Conservation (phyloP, 2,797 vertebrate genomes). For the Darevskia mixta region DNA sequence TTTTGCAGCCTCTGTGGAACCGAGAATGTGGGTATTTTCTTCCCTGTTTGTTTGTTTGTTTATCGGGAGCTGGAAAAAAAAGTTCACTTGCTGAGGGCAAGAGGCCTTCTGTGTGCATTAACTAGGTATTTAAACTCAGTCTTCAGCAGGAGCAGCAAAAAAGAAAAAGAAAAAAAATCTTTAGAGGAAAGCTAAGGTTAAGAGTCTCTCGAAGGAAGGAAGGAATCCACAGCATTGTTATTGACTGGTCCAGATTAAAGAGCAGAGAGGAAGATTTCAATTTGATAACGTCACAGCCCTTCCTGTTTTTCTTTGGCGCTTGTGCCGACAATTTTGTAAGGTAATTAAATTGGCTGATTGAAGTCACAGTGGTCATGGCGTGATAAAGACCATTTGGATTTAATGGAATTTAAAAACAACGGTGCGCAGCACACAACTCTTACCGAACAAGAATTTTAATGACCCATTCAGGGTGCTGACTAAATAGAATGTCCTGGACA, state of each 20-base stretch:
- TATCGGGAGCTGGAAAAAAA: slow-evolving; percentile 42
- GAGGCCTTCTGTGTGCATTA: slow-evolving; percentile 61
- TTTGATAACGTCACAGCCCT: slow-evolving; percentile 83
- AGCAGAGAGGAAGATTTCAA: slow-evolving; percentile 81
- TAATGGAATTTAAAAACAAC: slow-evolving; percentile 88
- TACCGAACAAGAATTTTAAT: slow-evolving; percentile 85
- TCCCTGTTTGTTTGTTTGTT: slow-evolving; percentile 34
- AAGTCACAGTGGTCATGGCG: slow-evolving; percentile 85
- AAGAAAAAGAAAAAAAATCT: slow-evolving; percentile 47
- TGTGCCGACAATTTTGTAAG: slow-evolving; percentile 84
- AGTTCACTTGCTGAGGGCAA: slow-evolving; percentile 54
- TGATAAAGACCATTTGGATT: slow-evolving; percentile 87
- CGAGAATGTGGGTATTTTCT: neutral
- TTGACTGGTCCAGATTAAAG: slow-evolving; percentile 82
- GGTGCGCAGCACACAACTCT: slow-evolving; percentile 80
- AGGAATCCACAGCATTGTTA: slow-evolving; percentile 76
- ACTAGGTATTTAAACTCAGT: slow-evolving; percentile 61
- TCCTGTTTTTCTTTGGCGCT: slow-evolving; percentile 81
- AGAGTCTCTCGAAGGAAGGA: slow-evolving; percentile 69
- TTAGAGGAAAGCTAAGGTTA: slow-evolving; percentile 77
- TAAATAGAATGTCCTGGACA: slow-evolving; percentile 80
- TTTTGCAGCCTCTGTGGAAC: neutral
- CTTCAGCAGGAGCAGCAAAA: slow-evolving; percentile 57
- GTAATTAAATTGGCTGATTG: slow-evolving; percentile 89
- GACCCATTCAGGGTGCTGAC: slow-evolving; percentile 83